Percentiles rank a stretch among this genome's conserved stretches.
Evolutionary conservation across 37 sponge, comb jelly and placozoan species (phyloP).

Genomic region (Agelas oroides): DNA sequence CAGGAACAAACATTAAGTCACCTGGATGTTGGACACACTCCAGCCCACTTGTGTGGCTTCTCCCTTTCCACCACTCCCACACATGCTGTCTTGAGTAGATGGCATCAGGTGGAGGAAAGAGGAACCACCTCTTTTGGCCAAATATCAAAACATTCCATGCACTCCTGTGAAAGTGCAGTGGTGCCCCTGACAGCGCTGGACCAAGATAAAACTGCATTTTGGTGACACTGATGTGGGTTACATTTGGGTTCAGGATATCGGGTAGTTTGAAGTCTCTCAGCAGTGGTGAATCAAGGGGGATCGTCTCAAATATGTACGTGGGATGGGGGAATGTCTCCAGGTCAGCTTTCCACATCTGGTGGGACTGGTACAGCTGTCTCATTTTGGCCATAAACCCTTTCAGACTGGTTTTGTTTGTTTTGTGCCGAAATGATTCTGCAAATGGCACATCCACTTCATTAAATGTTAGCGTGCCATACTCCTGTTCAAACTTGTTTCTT

Average conservation of each 20-base stretch:
- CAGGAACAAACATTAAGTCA: slow-evolving; percentile 86
- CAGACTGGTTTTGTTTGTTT: slow-evolving; percentile 34
- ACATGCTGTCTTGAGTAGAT: slow-evolving; percentile 76
- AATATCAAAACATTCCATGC: slow-evolving; percentile 85
- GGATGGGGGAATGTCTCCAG: slow-evolving; percentile 33
- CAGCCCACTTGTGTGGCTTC: slow-evolving; percentile 35
- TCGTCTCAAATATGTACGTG: slow-evolving; percentile 63
- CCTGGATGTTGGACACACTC: slow-evolving; percentile 89
- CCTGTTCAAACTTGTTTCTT: slow-evolving; percentile 72
- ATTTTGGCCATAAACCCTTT: slow-evolving; percentile 64
- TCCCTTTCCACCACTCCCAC: slow-evolving; percentile 81
- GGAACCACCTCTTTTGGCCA: slow-evolving; percentile 86
- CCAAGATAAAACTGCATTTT: slow-evolving; percentile 78
- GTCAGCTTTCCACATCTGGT: background rate
- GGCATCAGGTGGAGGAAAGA: slow-evolving; percentile 78
- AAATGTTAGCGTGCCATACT: slow-evolving; percentile 66
- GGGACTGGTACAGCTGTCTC: slow-evolving; percentile 15
- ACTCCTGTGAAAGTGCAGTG: slow-evolving; percentile 66
- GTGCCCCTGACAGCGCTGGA: slow-evolving; percentile 76
- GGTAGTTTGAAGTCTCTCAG: slow-evolving; percentile 73
- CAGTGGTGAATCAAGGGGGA: slow-evolving; percentile 58
- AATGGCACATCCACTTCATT: slow-evolving; percentile 53
- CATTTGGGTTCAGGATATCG: slow-evolving; percentile 51
- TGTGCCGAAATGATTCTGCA: slow-evolving; percentile 54
- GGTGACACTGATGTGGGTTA: slow-evolving; percentile 54